Evolutionary conservation across 2,113 vertebrate species (phyloP), one percentile per base, ranked within the genome.

Genomic region (Urocitellus parryii): DNA sequence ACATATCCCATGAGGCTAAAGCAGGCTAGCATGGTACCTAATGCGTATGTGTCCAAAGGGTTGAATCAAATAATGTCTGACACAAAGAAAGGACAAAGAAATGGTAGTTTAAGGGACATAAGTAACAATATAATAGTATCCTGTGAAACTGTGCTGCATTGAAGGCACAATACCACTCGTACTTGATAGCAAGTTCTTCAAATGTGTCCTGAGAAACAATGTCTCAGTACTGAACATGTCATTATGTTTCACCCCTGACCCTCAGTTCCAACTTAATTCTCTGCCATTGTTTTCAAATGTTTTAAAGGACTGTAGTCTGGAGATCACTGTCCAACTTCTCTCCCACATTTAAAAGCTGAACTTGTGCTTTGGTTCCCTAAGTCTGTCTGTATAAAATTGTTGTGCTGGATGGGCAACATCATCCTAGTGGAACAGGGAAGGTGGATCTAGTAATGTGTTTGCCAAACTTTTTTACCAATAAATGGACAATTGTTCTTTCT

Each of bases 1-100:
- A 34, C 42, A 32, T 27, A 42, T 42, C 12, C 25, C 32, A 34
- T 12, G 7, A 14, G 1, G 10, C 16, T n/a, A 45, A 29, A 20
- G 5, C 0, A 7, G 39, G 17, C 32, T 16, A 45, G 14, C 6
- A 56, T 1, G n/a, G 20, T 34, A 25, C 1, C 14, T 29, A 78
- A 11, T 8, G 18, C 18, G 39, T 2, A 72, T 11, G 51, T 42
- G 42, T 8, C 53, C 42, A 74, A 61, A 76, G 13, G 16, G 13
- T 18, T 73, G 37, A 90, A 65, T 39, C 16, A 72, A 61, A 73
- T 1, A 18, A 39, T 58, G 4, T 18, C 34, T 85, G 18, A 22
- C 25, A 78, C 27, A 79, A 39, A 72, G 5, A 1, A 48, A 96
- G 22, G 8, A 32, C 1, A 56, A 37, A 29, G 61, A 65, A 88